Evolutionary conservation across 2,113 vertebrate genomes (phyloP), one percentile per base, ranked within the genome.

Genomic region (Antidorcas marsupialis): DNA sequence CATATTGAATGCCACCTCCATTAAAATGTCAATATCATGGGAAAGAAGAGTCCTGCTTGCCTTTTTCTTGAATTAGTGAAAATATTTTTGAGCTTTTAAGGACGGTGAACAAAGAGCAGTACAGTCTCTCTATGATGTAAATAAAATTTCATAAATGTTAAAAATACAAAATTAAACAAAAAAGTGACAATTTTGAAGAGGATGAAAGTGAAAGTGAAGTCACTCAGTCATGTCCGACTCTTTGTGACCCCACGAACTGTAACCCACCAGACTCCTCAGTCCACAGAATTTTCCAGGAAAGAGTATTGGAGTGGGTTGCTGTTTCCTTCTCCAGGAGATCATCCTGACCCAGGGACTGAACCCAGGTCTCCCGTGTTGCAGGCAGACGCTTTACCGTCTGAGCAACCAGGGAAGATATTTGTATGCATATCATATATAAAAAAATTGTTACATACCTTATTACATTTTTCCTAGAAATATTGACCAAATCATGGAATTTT

Each of bases 191-290:
- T 52, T 59, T 25, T 27, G 23, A 62, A 87, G 43, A 87, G 36
- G 57, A 14, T 23, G 55, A 57, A 57, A 57, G 19, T 21, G 55
- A 57, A 57, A 57, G 21, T 25, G 55, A 57, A 25, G 55, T 57
- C 4, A 0, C 23, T 25, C 23, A 25, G 55, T 25, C 8, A 0
- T 57, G 55, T 57, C 23, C 3, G 0, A 57, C 55, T 57, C 55
- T 57, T 57, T 57, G 23, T 3, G 9, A 25, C 55, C 55, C 55
- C 55, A 57, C 25, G 23, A 4, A 57, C 55, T 57, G 9, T 25
- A 25, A 57, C 23, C 55, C 55, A 57, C 9, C 23, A 25, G 23
- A 11, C 9, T 57, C 55, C 8, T 25, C 23, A 57, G 9, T 57
- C 55, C 55, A 57, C 4, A 23, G 23, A 57, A 11, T 57, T 25